Percentiles rank a stretch among this genome's conserved stretches.
Conservation (phyloP, 2,888 invertebrate genomes). For the Tenthredo scrophulariae region DNA sequence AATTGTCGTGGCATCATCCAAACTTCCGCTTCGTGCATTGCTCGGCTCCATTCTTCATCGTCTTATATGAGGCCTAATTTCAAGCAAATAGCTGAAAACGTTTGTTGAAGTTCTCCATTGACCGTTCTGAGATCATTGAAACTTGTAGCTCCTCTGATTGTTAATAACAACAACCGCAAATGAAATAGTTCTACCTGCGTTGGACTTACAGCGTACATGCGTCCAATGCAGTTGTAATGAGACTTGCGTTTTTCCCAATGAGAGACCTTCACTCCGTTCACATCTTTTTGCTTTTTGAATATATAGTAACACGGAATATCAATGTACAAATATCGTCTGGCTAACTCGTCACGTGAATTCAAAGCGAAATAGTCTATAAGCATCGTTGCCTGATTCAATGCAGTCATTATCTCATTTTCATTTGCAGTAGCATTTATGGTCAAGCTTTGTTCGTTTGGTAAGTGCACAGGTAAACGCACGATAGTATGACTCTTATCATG, state of each 20-base stretch:
- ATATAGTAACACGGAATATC: conserved; percentile 57
- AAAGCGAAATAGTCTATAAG: conserved; percentile 51
- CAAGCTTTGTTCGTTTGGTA: conserved; percentile 24
- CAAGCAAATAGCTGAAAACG: conserved; percentile 63
- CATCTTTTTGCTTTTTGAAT: neutral
- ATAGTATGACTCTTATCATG: conserved; percentile 33
- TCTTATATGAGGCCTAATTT: conserved; percentile 63
- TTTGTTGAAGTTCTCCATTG: conserved; percentile 60
- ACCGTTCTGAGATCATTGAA: conserved; percentile 66
- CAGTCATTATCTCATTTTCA: conserved; percentile 64
- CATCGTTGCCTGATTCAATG: conserved; percentile 61
- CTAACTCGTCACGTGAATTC: conserved; percentile 42
- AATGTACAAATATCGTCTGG: conserved; percentile 46
- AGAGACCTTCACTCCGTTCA: neutral
- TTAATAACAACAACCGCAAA: conserved; percentile 57
- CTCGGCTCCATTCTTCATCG: conserved; percentile 64
- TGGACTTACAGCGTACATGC: neutral
- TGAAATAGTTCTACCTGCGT: neutral
- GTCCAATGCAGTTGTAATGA: neutral
- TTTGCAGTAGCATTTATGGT: conserved; percentile 55
- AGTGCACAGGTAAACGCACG: conserved; percentile 43
- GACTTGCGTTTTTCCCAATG: neutral
- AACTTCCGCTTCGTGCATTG: conserved; percentile 63
- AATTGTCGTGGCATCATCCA: conserved; percentile 64
- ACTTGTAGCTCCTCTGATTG: conserved; percentile 65